Evolutionary conservation across 1,140 invertebrate species (phyloP).

Genomic region (Ptiloglossa arizonensis): DNA sequence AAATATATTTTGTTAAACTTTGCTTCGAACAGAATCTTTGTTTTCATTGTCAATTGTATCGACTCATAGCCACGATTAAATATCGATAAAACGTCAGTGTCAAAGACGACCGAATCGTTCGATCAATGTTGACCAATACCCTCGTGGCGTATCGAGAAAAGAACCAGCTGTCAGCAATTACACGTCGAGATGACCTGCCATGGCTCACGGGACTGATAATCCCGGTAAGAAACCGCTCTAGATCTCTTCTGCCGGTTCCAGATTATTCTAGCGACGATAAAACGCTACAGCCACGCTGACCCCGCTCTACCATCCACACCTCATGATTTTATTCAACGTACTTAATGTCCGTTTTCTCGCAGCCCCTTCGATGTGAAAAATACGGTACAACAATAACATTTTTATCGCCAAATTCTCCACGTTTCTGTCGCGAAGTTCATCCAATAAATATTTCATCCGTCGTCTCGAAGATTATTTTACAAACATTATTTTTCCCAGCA

Average conservation of each 20-base stretch:
- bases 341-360: too few species aligned
- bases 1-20: too few species aligned
- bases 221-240: not conserved
- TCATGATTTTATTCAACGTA: too few species aligned
- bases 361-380: too few species aligned
- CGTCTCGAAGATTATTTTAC: too few species aligned
- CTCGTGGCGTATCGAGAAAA: constrained; percentile 26
- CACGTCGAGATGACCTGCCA: constrained; percentile 4
- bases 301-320: not conserved
- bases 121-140: constrained; percentile 30
- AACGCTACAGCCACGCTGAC: not conserved
- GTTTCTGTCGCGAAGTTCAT: too few species aligned
- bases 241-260: not conserved
- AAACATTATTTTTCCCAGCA: too few species aligned
- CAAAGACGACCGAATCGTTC: constrained; percentile 12
- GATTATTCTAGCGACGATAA: not conserved
- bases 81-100: constrained; percentile 22
- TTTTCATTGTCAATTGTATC: not conserved
- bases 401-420: too few species aligned
- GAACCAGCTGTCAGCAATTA: constrained; percentile 27
- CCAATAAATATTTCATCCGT: too few species aligned
- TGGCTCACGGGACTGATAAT: not conserved
- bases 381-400: too few species aligned
- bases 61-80: constrained; percentile 16
- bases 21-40: too few species aligned